These are phyloP conservation scores for Pelobates cultripes DNA, from an alignment of 2,797 vertebrate species.

Conservation along the genomic window DNA sequence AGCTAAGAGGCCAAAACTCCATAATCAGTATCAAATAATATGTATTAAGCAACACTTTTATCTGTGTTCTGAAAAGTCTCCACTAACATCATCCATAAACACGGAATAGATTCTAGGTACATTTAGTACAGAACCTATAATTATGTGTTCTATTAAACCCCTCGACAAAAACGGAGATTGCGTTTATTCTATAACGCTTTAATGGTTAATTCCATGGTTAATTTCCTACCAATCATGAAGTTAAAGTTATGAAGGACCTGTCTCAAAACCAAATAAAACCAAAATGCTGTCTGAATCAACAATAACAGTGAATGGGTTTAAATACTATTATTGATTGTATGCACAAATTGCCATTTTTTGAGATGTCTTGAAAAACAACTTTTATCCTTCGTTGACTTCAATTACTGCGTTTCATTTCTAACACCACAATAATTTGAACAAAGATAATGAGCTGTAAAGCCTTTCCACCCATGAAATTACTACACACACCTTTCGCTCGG, in stretches of 20 bases:
- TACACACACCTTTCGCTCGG: conserved; percentile 54
- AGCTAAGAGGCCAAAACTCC: conserved; percentile 7
- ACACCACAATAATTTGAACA: conserved; percentile 57
- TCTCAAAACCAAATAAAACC: background rate
- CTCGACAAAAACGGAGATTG: background rate
- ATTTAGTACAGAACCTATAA: no score
- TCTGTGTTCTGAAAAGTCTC: conserved; percentile 16
- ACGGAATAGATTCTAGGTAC: background rate
- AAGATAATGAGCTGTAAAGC: conserved; percentile 61
- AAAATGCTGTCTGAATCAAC: background rate
- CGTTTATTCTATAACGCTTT: background rate
- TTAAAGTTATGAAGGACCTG: conserved; percentile 1
- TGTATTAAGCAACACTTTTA: conserved; percentile 28
- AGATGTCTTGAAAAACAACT: conserved; percentile 26
- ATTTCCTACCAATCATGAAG: conserved; percentile 26
- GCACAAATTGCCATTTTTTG: background rate
- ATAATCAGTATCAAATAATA: conserved; percentile 37
- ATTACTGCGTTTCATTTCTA: conserved; percentile 60
- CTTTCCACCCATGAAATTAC: conserved; percentile 64
- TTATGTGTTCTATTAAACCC: no score
- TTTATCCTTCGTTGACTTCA: conserved; percentile 64
- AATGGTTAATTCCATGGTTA: conserved; percentile 2
- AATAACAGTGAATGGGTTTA: conserved; percentile 26
- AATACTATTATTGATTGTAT: conserved; percentile 29
- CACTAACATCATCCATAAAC: conserved; percentile 33